These are phyloP conservation scores for Ascidia mentula DNA, from an alignment of 23 tunicate genomes.

Conservation along the genomic window DNA sequence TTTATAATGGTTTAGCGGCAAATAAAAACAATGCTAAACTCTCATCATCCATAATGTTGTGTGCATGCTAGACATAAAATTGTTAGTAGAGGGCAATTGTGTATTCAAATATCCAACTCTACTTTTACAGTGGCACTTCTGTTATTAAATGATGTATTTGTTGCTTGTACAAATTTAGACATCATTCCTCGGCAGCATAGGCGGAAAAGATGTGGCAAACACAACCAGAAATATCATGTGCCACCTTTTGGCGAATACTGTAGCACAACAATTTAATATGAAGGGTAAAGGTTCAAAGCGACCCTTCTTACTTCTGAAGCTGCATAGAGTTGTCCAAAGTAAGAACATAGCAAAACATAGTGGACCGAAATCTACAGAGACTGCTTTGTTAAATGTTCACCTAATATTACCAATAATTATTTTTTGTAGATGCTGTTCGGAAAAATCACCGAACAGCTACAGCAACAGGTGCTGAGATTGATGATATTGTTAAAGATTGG, in stretches of 20 bases:
- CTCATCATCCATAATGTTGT: neutral
- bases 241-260: conserved; percentile 7
- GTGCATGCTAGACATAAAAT: neutral
- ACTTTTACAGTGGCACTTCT: neutral
- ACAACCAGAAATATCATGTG: conserved; percentile 9
- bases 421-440: neutral
- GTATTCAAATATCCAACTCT: conserved; percentile 8
- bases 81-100: neutral
- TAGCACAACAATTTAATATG: conserved; percentile 11
- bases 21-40: neutral
- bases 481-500: neutral
- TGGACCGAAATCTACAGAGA: neutral
- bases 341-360: too few relatives aligned
- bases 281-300: conserved; percentile 10
- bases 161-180: conserved; percentile 8
- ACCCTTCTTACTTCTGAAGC: conserved; percentile 2
- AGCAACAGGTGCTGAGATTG: neutral
- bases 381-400: neutral
- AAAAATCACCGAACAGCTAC: too few relatives aligned
- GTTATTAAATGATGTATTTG: conserved; percentile 4
- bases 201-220: conserved; percentile 11
- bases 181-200: conserved; percentile 5
- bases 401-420: neutral
- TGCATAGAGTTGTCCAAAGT: neutral
- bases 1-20: neutral